These are phyloP conservation scores for Anguilla rostrata DNA, from an alignment of 2,113 vertebrate genomes.

Conservation along the genomic window DNA sequence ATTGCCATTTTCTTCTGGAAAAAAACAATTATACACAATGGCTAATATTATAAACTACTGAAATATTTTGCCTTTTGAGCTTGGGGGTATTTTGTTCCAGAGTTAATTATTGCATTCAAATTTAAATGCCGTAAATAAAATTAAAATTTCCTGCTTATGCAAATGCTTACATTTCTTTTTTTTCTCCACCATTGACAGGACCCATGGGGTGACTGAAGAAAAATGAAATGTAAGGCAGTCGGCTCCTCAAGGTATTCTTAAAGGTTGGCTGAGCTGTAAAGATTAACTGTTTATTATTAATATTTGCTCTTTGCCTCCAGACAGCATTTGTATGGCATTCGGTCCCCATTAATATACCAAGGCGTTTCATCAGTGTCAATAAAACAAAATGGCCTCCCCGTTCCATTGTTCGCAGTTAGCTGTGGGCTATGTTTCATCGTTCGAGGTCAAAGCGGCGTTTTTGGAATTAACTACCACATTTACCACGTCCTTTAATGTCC, in stretches of 20 bases:
- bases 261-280: background rate
- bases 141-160: background rate
- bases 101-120: background rate
- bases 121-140: slow-evolving; percentile 15
- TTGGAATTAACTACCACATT: background rate
- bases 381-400: background rate
- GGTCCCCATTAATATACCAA: slow-evolving; percentile 14
- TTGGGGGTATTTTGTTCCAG: background rate
- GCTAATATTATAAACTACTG: too few species aligned
- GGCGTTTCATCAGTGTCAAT: background rate
- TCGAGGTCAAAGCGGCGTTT: background rate
- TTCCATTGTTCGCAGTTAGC: background rate
- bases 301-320: background rate
- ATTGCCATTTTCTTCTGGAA: too few species aligned
- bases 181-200: background rate
- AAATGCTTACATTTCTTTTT: background rate
- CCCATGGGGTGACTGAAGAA: background rate
- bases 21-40: too few species aligned
- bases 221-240: slow-evolving; percentile 14
- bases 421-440: background rate
- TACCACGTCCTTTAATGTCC: background rate
- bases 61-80: background rate
- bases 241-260: slow-evolving; percentile 15
- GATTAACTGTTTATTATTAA: slow-evolving; percentile 15
- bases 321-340: background rate